These are phyloP conservation scores for Heliothis subflexa DNA, from an alignment of 1,140 invertebrate genomes.

Conservation along the genomic window DNA sequence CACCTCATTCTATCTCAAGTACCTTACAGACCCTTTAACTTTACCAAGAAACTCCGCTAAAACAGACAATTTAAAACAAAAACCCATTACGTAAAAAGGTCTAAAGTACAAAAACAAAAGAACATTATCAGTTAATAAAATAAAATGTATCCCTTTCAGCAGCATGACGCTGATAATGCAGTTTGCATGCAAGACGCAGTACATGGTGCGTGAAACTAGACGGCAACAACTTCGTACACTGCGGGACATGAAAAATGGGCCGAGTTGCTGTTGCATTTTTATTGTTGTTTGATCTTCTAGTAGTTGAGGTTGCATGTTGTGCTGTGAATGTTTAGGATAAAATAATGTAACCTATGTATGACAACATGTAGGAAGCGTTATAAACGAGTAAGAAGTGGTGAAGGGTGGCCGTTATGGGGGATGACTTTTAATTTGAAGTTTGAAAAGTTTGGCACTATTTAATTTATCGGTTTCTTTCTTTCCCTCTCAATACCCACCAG, in stretches of 20 bases:
- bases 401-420: too few species aligned
- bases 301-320: too few species aligned
- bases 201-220: constrained; percentile 73
- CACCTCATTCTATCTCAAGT: neutral
- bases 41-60: neutral
- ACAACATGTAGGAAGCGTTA: too few species aligned
- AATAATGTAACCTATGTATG: too few species aligned
- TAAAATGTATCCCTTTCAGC: constrained; percentile 24
- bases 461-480: too few species aligned
- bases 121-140: constrained; percentile 39
- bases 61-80: constrained; percentile 24
- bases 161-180: constrained; percentile 38
- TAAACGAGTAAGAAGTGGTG: too few species aligned
- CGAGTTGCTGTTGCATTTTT: neutral
- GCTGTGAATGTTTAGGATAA: too few species aligned
- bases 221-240: constrained; percentile 56
- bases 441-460: too few species aligned
- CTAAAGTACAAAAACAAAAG: constrained; percentile 4
- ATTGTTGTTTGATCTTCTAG: neutral
- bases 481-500: too few species aligned
- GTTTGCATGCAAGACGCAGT: constrained; percentile 57
- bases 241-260: constrained; percentile 37
- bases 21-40: neutral
- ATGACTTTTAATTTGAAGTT: too few species aligned
- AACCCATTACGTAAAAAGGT: constrained; percentile 1